These are phyloP conservation scores for Echinometra lucunter DNA, from an alignment of 53 echinoderm and acorn worm species.

Conservation along the genomic window DNA sequence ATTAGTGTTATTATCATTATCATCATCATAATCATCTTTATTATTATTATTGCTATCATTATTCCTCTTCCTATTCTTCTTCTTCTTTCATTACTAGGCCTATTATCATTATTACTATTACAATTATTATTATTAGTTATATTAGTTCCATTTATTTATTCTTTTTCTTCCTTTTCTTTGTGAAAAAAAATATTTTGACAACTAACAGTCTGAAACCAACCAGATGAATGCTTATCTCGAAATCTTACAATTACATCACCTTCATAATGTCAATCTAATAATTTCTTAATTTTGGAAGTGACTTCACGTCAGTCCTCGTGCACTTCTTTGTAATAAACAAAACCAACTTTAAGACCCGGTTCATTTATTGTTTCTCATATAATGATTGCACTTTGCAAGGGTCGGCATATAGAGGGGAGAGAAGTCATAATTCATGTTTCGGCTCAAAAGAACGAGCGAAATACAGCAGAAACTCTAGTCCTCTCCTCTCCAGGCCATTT, in stretches of 20 bases:
- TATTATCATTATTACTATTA: no score
- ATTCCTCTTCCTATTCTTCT: no score
- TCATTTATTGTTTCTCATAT: neutral
- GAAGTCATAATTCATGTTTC: slow-evolving; percentile 39
- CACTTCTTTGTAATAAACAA: neutral
- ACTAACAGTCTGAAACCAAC: neutral
- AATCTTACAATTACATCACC: neutral
- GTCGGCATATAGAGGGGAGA: neutral
- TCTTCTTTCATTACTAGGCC: no score
- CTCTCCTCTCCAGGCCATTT: neutral
- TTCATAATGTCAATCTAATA: neutral
- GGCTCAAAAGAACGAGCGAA: neutral
- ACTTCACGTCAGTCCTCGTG: neutral
- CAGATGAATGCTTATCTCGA: neutral
- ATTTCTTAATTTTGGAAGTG: neutral
- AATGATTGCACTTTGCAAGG: slow-evolving; percentile 29
- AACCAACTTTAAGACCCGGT: neutral
- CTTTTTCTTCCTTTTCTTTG: neutral
- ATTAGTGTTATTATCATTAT: no score
- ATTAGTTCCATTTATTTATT: no score
- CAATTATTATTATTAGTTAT: no score
- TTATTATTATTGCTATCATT: no score
- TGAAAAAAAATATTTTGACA: neutral
- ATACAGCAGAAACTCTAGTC: neutral
- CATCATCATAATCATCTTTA: no score